Percentiles rank a stretch among this genome's conserved stretches.
Evolutionary conservation across 2,113 vertebrate species (phyloP).

Genomic region (Tetrao urogallus): DNA sequence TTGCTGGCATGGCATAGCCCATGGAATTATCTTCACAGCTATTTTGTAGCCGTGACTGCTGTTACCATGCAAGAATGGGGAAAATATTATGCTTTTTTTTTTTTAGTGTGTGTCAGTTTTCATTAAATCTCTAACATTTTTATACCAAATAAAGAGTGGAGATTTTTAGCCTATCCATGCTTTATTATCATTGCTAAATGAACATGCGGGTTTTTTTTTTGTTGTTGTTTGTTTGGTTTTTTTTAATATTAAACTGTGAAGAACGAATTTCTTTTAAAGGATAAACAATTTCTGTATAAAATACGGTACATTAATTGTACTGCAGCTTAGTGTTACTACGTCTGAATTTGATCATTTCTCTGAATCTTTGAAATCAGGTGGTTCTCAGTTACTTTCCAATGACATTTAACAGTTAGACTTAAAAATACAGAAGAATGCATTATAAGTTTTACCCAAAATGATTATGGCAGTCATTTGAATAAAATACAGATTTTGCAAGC

Average conservation of each 20-base stretch:
- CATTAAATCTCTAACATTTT: constrained; percentile 50
- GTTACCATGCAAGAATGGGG: neutral
- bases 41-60: constrained; percentile 33
- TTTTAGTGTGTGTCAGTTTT: constrained; percentile 40
- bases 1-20: constrained; percentile 35
- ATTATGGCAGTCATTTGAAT: constrained; percentile 93
- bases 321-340: constrained; percentile 23
- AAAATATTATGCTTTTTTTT: constrained; percentile 29
- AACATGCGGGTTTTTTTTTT: neutral
- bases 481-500: constrained; percentile 92
- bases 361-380: constrained; percentile 58
- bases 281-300: constrained; percentile 75
- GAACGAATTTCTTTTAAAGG: constrained; percentile 57
- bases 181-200: constrained; percentile 4
- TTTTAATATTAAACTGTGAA: constrained; percentile 45
- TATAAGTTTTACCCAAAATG: constrained; percentile 90
- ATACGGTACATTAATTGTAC: constrained; percentile 62
- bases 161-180: neutral
- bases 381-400: constrained; percentile 77
- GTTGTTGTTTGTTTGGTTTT: neutral
- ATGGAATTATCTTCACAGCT: constrained; percentile 47
- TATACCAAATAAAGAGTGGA: constrained; percentile 41
- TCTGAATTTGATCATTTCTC: constrained; percentile 60
- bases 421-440: constrained; percentile 84
- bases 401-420: constrained; percentile 84